Evolutionary conservation across 2,113 vertebrate genomes (phyloP).

Genomic region (Upupa epops): DNA sequence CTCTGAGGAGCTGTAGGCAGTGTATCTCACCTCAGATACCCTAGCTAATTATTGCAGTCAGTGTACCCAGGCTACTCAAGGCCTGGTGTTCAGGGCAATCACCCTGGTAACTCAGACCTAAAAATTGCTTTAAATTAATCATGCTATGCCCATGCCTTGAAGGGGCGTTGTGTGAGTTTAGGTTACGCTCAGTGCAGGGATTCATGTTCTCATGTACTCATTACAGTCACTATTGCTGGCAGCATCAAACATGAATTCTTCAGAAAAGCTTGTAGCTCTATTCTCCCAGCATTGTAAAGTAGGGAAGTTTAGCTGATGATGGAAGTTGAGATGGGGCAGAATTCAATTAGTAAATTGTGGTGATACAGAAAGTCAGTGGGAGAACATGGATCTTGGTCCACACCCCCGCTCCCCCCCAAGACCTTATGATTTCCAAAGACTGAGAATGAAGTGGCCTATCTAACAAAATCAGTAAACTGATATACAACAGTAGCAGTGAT

Average conservation of each 20-base stretch:
- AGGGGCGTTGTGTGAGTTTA: neutral
- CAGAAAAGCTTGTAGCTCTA: neutral
- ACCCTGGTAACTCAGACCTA: neutral
- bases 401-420: neutral
- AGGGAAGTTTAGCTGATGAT: neutral
- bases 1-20: neutral
- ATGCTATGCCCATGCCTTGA: neutral
- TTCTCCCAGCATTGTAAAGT: neutral
- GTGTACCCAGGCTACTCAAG: neutral
- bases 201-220: neutral
- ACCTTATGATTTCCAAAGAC: neutral
- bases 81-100: neutral
- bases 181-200: neutral
- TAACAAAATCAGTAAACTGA: neutral
- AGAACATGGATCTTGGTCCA: neutral
- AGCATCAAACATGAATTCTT: neutral
- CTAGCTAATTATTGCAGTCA: neutral
- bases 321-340: neutral
- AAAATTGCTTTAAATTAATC: neutral
- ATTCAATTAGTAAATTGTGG: neutral
- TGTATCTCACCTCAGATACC: neutral
- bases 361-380: neutral
- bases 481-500: neutral
- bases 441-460: neutral
- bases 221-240: neutral